A percentile compares a stretch with the other conserved stretches of the same genome.
Conservation (phyloP, 2,888 invertebrate species). For the Punctoribates punctum region DNA sequence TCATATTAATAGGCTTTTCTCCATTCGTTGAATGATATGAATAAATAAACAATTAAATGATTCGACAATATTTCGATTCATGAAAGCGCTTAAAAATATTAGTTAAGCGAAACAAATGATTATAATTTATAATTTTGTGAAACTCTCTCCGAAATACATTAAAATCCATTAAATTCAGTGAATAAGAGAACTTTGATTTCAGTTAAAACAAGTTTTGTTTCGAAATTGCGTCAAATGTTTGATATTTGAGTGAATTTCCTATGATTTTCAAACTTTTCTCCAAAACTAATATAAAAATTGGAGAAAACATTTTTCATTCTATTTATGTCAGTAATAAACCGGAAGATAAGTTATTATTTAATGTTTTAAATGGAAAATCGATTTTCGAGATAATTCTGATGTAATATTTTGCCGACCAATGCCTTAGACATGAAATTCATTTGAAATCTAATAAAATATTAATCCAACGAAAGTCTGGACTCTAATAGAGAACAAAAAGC, state of each 20-base stretch:
- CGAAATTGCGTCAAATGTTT: background rate
- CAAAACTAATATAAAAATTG: background rate
- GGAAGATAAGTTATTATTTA: constrained; percentile 3
- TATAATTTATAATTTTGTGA: too few species aligned
- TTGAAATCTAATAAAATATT: background rate
- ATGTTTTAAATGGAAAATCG: constrained; percentile 9
- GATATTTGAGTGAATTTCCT: background rate
- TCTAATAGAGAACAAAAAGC: too few species aligned
- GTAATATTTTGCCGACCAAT: background rate
- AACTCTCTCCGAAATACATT: too few species aligned
- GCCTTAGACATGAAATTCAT: background rate
- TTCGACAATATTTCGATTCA: background rate
- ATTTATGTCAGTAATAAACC: background rate
- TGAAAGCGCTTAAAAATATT: constrained; percentile 6
- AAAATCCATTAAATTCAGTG: too few species aligned
- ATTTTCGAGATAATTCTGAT: background rate
- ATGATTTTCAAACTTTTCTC: background rate
- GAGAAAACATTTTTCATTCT: background rate
- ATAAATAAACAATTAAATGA: constrained; percentile 13
- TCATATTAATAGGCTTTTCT: background rate
- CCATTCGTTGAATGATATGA: too few species aligned
- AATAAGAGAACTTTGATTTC: too few species aligned
- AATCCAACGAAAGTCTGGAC: too few species aligned
- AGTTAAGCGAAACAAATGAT: background rate
- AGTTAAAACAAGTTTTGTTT: too few species aligned